These are phyloP conservation scores for Bolinopsis microptera DNA, from an alignment of 37 sponge, comb jelly and placozoan genomes.

Conservation along the genomic window DNA sequence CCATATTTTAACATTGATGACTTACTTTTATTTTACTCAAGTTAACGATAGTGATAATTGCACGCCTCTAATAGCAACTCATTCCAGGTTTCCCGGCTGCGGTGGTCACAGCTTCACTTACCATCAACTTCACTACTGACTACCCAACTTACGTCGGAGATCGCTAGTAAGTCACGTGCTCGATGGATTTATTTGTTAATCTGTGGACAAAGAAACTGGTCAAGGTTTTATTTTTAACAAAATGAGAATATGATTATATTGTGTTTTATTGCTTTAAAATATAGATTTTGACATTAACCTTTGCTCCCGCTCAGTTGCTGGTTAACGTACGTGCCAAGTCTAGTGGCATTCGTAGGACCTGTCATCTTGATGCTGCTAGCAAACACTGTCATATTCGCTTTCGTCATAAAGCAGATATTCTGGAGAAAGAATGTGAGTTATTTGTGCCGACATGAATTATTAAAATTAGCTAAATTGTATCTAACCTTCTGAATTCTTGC, in stretches of 20 bases:
- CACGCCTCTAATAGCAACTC: too few relatives aligned
- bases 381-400: conserved; percentile 12
- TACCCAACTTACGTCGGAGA: background rate
- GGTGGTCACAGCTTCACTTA: background rate
- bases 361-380: background rate
- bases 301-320: background rate
- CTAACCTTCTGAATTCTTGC: too few relatives aligned
- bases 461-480: too few relatives aligned
- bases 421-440: background rate
- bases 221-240: too few relatives aligned
- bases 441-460: too few relatives aligned
- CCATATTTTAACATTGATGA: too few relatives aligned
- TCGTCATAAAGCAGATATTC: conserved; percentile 12
- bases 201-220: too few relatives aligned
- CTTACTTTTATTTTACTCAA: too few relatives aligned
- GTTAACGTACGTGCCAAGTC: background rate
- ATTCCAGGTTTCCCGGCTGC: conserved; percentile 17
- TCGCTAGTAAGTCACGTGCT: background rate
- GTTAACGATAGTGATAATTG: too few relatives aligned
- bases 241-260: too few relatives aligned
- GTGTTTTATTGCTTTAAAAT: too few relatives aligned
- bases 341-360: background rate
- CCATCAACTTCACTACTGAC: background rate
- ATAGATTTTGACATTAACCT: too few relatives aligned
- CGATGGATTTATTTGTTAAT: background rate